Conservation (phyloP, 2,797 vertebrate species). For the Aselliscus stoliczkanus region DNA sequence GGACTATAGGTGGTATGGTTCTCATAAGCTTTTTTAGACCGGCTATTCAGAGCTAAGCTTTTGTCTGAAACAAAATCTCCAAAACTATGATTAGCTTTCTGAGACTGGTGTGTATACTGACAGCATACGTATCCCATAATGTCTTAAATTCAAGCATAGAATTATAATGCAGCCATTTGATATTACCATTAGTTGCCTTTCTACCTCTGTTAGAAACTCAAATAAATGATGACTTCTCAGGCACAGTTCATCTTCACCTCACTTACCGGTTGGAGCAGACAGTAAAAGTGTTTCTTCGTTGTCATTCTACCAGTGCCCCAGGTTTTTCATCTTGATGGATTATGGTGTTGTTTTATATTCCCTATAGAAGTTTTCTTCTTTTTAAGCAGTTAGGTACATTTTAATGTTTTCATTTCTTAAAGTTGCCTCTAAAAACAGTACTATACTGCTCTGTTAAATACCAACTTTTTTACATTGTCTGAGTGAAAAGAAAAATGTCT, state of each 20-base stretch:
- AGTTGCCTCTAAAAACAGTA: conserved; percentile 19
- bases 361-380: background rate
- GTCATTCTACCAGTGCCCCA: background rate
- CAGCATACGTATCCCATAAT: background rate
- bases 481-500: background rate
- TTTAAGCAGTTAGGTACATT: background rate
- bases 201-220: background rate
- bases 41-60: background rate
- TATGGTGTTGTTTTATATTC: background rate
- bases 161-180: background rate
- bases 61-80: conserved; percentile 5
- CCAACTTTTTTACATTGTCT: background rate
- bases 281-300: background rate
- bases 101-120: background rate
- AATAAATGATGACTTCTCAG: background rate
- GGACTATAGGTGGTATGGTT: background rate
- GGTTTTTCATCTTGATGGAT: background rate
- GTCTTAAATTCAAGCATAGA: conserved; percentile 17
- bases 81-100: conserved; percentile 11
- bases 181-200: conserved; percentile 4
- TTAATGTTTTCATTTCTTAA: conserved; percentile 20
- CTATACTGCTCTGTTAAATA: background rate
- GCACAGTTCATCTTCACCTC: background rate
- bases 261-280: background rate
- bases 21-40: background rate